Base-by-base conservation (phyloP, 1,140 invertebrate genomes). In the Calliopsis andreniformis region DNA sequence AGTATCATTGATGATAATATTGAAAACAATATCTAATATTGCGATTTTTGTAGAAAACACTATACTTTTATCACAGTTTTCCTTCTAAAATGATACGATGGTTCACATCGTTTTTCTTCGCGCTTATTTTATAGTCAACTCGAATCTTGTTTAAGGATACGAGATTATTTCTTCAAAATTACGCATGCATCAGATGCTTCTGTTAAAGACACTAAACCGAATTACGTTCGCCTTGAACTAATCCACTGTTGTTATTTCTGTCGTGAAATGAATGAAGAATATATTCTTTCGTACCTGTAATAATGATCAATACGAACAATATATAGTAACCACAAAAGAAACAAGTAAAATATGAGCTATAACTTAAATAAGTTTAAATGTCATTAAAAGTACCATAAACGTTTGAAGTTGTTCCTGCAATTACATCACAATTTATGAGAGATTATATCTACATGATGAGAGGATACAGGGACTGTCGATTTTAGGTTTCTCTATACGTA, bases 401-500 rank as follows among this genome's bases (percentile, higher is more conserved):
- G 45, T 6, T 18, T 47, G 6, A 47, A 47, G 4, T 47, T 4
- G 18, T 18, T 6, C 2, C n/a, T 47, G 35, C n/a, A 47, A n/a
- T 47, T 47, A 47, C n/a, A 47, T 16, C 16, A 18, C n/a, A 47
- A 47, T 18, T 47, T 47, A 28, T 42, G 20, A 0, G 18, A 30
- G 12, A 47, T n/a, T n/a, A n/a, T n/a, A 32, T 18, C 14, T 12
- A 45, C 0, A 47, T 49, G 43, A 64, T 20, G 28, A 43, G 7
- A 16, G 3, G n/a, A 16, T 30, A 45, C n/a, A n/a, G n/a, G 35
- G 28, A 32, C 23, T 20, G 7, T 32, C n/a, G 42, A 5, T 18
- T 39, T 7, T 8, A 23, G 23, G 4, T 35, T 69, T 58, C 56
- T 30, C 3, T 30, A 58, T 67, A 67, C 18, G 35, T 53, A 53